Evolutionary conservation across 2,888 invertebrate species (phyloP).

Genomic region (Platycheirus rosarum): DNA sequence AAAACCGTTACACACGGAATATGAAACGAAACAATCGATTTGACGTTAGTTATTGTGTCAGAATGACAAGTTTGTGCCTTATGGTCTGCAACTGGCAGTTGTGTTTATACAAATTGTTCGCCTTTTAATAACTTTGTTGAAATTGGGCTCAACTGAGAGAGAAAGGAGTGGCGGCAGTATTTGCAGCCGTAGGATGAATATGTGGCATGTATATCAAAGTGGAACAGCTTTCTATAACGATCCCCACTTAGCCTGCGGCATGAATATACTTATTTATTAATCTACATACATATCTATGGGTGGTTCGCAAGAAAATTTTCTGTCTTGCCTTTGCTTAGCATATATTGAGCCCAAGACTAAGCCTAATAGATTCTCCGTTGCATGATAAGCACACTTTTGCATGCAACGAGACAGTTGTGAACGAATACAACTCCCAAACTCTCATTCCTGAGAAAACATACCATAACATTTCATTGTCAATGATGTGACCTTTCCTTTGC

Average conservation of each 20-base stretch:
- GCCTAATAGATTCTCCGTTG: constrained; percentile 24
- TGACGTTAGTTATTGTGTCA: constrained; percentile 64
- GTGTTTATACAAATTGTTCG: no score
- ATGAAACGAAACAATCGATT: constrained; percentile 60
- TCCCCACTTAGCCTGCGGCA: constrained; percentile 4
- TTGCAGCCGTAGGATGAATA: constrained; percentile 18
- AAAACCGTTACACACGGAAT: constrained; percentile 48
- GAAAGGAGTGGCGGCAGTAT: constrained; percentile 69
- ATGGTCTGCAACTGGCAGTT: constrained; percentile 33
- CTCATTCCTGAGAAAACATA: constrained; percentile 24
- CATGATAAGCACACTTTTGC: constrained; percentile 47
- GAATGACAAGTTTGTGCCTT: constrained; percentile 60
- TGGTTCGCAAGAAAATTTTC: constrained; percentile 56
- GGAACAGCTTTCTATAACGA: constrained; percentile 49
- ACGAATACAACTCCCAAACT: constrained; percentile 11
- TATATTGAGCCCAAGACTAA: constrained; percentile 41
- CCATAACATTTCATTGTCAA: constrained; percentile 60
- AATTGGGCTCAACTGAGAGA: constrained; percentile 37
- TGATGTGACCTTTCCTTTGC: constrained; percentile 65
- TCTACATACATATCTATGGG: constrained; percentile 43
- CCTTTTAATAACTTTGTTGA: constrained; percentile 35
- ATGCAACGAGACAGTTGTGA: constrained; percentile 6
- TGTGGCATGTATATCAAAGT: constrained; percentile 17
- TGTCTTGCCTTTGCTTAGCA: constrained; percentile 25
- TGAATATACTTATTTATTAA: constrained; percentile 24